phyloP scores from a whole-genome alignment of 2,113 vertebrate genomes.

The Burhinus oedicnemus region DNA sequence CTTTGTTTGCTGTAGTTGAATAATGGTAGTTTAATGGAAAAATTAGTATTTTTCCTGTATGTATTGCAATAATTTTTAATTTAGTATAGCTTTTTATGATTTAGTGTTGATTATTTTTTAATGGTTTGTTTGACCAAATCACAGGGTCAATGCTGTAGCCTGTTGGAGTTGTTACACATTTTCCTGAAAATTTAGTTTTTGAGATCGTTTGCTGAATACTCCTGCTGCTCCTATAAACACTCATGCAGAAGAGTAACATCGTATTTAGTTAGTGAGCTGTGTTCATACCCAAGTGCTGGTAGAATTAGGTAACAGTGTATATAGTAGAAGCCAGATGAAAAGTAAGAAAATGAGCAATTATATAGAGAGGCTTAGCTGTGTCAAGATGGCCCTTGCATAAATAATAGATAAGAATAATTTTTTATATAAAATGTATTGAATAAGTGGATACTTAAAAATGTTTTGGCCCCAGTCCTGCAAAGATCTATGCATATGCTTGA shows the following conservation, averaged over 20 bases:
- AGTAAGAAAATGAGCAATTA: not conserved
- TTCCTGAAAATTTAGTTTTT: not conserved
- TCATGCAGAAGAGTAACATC: not conserved
- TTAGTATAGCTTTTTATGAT: not conserved
- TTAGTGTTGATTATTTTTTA: not conserved
- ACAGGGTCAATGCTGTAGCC: not conserved
- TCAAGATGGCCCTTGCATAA: not conserved
- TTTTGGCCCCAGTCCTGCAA: slow-evolving; percentile 27
- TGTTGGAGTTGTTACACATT: not conserved
- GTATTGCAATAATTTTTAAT: not conserved
- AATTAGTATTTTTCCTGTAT: not conserved
- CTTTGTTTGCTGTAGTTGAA: not conserved
- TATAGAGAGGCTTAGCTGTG: not conserved
- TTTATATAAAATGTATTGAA: not conserved
- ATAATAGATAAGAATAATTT: slow-evolving; percentile 1
- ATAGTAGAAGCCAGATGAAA: not conserved
- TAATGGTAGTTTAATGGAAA: not conserved
- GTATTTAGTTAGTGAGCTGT: not conserved
- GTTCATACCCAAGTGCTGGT: not conserved
- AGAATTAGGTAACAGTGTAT: not conserved
- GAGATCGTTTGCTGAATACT: not conserved
- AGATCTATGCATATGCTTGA: slow-evolving; percentile 8
- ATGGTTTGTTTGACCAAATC: not conserved
- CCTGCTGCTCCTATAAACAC: not conserved
- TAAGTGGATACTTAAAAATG: slow-evolving; percentile 22